phyloP scores from a whole-genome alignment of 2,113 vertebrate genomes.

The Oreochromis spilurus region DNA sequence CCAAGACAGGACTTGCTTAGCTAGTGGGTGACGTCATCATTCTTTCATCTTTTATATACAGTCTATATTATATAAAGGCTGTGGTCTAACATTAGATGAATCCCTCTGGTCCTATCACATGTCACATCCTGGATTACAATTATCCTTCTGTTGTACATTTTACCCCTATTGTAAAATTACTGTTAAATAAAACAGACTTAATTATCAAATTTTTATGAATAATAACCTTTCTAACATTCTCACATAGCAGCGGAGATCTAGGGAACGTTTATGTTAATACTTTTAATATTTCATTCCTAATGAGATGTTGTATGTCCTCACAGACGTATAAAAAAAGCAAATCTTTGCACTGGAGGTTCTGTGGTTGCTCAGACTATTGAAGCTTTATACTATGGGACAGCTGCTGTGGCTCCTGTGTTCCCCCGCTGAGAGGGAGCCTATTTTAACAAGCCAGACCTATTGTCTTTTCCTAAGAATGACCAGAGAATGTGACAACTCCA shows the following conservation, averaged over 20 bases:
- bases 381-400: slow-evolving; percentile 57
- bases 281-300: not conserved
- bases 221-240: not conserved
- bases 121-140: not conserved
- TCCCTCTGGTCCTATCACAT: not conserved
- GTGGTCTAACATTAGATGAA: not conserved
- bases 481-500: slow-evolving; percentile 46
- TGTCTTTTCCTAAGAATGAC: slow-evolving; percentile 62
- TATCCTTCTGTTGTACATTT: not conserved
- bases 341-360: slow-evolving; percentile 16
- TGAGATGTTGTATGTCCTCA: not conserved
- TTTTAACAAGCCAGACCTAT: slow-evolving; percentile 65
- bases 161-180: not conserved
- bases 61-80: not conserved
- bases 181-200: not conserved
- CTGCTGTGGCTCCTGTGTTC: slow-evolving; percentile 40
- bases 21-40: not conserved
- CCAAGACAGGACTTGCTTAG: not conserved
- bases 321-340: not conserved
- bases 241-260: not conserved
- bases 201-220: not conserved
- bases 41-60: not conserved
- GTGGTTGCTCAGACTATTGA: slow-evolving; percentile 22
- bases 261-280: not conserved
- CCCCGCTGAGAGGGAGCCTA: slow-evolving; percentile 45